Percentiles rank a stretch among this genome's conserved stretches.
Conservation (phyloP, 2,888 invertebrate species). For the Drosophila mercatorum region DNA sequence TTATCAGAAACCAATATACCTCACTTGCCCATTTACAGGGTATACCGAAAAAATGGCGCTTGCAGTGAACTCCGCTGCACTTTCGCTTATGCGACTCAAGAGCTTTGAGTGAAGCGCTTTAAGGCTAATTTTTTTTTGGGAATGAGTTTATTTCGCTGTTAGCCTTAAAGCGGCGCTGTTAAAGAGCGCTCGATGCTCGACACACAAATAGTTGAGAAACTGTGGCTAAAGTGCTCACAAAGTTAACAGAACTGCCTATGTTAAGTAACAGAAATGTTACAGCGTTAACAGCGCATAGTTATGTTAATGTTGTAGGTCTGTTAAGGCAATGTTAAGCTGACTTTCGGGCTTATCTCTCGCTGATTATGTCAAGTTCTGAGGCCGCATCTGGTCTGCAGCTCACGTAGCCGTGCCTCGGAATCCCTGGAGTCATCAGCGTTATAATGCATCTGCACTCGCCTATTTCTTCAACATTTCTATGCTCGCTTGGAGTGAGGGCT, state of each 20-base stretch:
- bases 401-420: constrained; percentile 39
- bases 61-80: constrained; percentile 9
- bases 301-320: too few relatives aligned
- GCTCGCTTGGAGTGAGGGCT: neutral
- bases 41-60: neutral
- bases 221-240: neutral
- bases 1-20: neutral
- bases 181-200: neutral
- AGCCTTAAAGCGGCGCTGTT: constrained; percentile 4
- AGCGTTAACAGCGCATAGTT: neutral
- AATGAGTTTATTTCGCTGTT: neutral
- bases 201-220: too few relatives aligned
- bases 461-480: neutral
- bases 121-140: neutral
- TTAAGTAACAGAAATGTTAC: neutral
- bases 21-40: neutral
- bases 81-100: constrained; percentile 7
- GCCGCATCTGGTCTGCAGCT: constrained; percentile 18
- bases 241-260: neutral
- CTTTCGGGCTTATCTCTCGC: neutral
- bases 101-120: constrained; percentile 5
- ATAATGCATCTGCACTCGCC: constrained; percentile 44
- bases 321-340: neutral
- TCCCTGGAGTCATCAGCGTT: constrained; percentile 39
- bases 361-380: neutral